Evolutionary conservation across 2,888 invertebrate species (phyloP).

Genomic region (Gari tellinella): DNA sequence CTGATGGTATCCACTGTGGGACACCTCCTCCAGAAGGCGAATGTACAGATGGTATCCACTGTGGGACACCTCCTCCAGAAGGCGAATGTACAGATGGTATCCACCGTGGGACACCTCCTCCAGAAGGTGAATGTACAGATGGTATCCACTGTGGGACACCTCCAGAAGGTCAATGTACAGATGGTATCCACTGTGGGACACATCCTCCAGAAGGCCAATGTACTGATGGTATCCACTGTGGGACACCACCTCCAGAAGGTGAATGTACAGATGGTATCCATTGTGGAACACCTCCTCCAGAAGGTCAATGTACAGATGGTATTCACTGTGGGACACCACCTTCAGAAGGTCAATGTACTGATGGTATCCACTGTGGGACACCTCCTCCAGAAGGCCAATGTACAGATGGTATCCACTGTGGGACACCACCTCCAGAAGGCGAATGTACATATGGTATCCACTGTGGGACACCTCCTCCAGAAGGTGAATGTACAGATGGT

Average conservation of each 20-base stretch:
- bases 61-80: constrained; percentile 46
- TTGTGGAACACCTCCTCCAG: constrained; percentile 57
- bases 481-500: constrained; percentile 52
- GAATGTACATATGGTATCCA: constrained; percentile 58
- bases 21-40: constrained; percentile 35
- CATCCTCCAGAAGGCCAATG: constrained; percentile 37
- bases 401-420: constrained; percentile 64
- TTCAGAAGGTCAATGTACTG: constrained; percentile 28
- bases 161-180: constrained; percentile 31
- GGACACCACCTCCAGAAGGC: constrained; percentile 52
- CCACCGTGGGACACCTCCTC: constrained; percentile 48
- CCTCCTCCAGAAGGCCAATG: constrained; percentile 43
- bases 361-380: constrained; percentile 57
- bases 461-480: constrained; percentile 59
- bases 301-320: constrained; percentile 35
- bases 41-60: constrained; percentile 50
- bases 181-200: constrained; percentile 53
- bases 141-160: constrained; percentile 63
- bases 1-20: constrained; percentile 47
- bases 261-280: constrained; percentile 57
- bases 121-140: constrained; percentile 51
- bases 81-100: constrained; percentile 57
- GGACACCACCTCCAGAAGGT: constrained; percentile 44
- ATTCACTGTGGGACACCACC: constrained; percentile 59
- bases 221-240: constrained; percentile 64